These are phyloP conservation scores for Tenebrosternarchus preto DNA, from an alignment of 2,113 vertebrate genomes.

Conservation along the genomic window DNA sequence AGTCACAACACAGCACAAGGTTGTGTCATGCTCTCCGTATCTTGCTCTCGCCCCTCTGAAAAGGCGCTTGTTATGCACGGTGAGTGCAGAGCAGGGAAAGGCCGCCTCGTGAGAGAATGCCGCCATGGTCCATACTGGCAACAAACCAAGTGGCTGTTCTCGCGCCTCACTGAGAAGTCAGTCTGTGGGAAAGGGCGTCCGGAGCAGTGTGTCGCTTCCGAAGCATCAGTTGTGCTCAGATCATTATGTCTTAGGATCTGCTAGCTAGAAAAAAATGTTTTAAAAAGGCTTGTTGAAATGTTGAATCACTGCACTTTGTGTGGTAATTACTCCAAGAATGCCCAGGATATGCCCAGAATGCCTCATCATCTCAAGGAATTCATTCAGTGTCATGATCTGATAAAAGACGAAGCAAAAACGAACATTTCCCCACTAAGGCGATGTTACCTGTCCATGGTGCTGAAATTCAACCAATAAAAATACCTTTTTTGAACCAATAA, in stretches of 20 bases:
- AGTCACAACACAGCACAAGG: neutral
- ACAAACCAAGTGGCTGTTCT: neutral
- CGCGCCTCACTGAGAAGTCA: conserved; percentile 13
- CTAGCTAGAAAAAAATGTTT: neutral
- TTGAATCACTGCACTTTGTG: neutral
- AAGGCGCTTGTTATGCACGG: conserved; percentile 7
- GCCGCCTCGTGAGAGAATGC: neutral
- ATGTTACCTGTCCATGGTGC: neutral
- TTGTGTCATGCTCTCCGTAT: neutral
- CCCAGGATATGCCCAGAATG: neutral
- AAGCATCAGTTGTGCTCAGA: neutral
- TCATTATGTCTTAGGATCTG: neutral
- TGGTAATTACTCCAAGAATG: neutral
- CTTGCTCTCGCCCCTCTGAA: neutral
- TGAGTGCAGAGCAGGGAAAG: conserved; percentile 2
- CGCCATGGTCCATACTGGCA: neutral
- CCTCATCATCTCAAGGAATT: neutral
- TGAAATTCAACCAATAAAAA: neutral
- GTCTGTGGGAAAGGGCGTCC: neutral
- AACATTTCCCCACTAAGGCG: neutral
- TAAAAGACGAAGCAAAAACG: neutral
- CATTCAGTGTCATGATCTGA: neutral
- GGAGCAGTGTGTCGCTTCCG: neutral
- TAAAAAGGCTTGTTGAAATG: neutral
- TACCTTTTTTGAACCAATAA: too few species aligned